Conservation (phyloP, 2,797 vertebrate genomes). For the Sebastiscus tertius region DNA sequence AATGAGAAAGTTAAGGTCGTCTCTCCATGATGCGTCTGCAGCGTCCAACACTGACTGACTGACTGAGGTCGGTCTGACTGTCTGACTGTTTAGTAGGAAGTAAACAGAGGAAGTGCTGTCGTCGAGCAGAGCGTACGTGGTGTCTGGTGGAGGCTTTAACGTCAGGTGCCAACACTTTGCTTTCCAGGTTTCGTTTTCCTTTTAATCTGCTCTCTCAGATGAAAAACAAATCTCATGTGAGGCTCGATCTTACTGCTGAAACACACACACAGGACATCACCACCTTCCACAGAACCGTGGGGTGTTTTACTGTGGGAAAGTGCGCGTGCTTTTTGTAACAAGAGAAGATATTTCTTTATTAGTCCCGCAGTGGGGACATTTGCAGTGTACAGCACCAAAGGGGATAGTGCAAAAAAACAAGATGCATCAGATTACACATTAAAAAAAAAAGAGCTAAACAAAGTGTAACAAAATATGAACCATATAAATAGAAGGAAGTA, state of each 20-base stretch:
- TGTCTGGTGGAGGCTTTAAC: neutral
- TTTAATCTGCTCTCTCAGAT: conserved; percentile 20
- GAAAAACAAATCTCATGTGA: conserved; percentile 23
- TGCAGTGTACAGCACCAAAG: too few relatives aligned
- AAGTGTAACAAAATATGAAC: too few relatives aligned
- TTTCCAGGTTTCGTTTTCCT: conserved; percentile 60
- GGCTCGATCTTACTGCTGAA: neutral
- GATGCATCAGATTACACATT: too few relatives aligned
- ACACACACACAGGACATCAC: neutral
- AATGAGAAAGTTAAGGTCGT: neutral
- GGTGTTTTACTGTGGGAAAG: conserved; percentile 26
- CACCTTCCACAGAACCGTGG: neutral
- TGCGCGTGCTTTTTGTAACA: neutral
- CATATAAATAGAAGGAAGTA: too few relatives aligned
- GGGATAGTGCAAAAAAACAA: too few relatives aligned
- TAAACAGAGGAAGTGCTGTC: conserved; percentile 51
- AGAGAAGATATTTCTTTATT: too few relatives aligned
- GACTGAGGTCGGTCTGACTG: neutral
- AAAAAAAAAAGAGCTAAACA: too few relatives aligned
- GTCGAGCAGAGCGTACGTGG: neutral
- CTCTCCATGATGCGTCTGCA: neutral
- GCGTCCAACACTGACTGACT: neutral
- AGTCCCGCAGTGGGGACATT: too few relatives aligned
- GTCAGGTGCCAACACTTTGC: neutral
- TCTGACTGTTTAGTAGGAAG: conserved; percentile 33